Percentiles rank a stretch among this genome's conserved stretches.
phyloP scores from a whole-genome alignment of 2,888 invertebrate species.

The Artemia sinica region DNA sequence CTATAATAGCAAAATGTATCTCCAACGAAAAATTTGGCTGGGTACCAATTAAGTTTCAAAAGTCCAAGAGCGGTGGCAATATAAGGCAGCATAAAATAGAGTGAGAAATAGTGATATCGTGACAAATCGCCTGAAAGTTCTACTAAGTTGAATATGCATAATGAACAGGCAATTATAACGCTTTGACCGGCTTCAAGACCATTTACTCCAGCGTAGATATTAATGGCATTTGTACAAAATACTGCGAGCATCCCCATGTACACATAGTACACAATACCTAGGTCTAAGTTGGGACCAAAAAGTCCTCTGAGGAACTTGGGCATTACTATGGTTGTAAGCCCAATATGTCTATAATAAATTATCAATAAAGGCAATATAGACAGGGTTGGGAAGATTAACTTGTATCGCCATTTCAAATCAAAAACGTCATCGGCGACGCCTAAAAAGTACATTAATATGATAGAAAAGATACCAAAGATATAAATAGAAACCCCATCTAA shows the following conservation, averaged over 20 bases:
- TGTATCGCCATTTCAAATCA: too few species aligned
- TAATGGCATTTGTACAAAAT: constrained; percentile 98
- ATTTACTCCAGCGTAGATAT: constrained; percentile 94
- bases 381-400: constrained; percentile 82
- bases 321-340: constrained; percentile 80
- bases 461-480: constrained; percentile 71
- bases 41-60: constrained; percentile 85
- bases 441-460: constrained; percentile 92
- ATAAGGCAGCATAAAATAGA: constrained; percentile 88
- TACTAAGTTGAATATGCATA: constrained; percentile 64
- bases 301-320: constrained; percentile 66
- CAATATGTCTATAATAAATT: constrained; percentile 93
- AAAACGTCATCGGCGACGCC: constrained; percentile 98
- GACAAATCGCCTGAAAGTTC: constrained; percentile 53
- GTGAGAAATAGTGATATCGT: constrained; percentile 72
- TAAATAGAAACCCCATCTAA: constrained; percentile 22
- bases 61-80: constrained; percentile 68
- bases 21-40: constrained; percentile 87
- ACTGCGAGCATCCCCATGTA: constrained; percentile 99
- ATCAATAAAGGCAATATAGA: constrained; percentile 89
- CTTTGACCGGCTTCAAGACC: constrained; percentile 94
- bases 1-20: constrained; percentile 99
- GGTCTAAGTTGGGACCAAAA: constrained; percentile 57
- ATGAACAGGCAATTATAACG: constrained; percentile 69
- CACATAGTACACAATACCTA: constrained; percentile 74